phyloP scores from a whole-genome alignment of 2,113 vertebrate species.

The Raphicerus campestris region DNA sequence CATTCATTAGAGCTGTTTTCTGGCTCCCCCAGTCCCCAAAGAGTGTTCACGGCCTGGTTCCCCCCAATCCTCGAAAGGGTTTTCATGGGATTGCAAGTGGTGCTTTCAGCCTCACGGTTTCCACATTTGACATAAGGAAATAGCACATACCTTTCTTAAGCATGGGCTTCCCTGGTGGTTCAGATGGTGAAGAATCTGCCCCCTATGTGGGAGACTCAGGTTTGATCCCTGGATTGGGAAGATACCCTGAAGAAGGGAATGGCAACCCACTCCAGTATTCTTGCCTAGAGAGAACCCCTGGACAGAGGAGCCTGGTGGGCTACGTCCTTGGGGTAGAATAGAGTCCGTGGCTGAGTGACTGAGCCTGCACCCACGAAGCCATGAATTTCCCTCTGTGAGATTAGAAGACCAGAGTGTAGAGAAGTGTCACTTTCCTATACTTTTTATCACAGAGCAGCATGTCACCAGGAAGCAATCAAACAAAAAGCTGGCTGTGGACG shows the following conservation, averaged over 20 bases:
- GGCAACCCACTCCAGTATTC: neutral
- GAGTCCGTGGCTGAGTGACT: neutral
- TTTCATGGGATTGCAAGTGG: neutral
- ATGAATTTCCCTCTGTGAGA: neutral
- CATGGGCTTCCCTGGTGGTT: neutral
- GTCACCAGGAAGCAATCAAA: neutral
- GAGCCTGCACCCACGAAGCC: neutral
- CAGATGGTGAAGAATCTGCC: neutral
- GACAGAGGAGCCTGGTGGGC: neutral
- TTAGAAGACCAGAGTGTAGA: neutral
- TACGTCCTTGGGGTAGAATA: neutral
- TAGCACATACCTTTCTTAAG: neutral
- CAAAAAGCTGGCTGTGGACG: neutral
- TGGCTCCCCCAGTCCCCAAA: neutral
- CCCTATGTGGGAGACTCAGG: neutral
- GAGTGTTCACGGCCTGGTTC: neutral
- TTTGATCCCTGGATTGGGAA: neutral
- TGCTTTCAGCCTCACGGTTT: neutral
- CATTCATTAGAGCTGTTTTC: no score
- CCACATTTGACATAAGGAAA: neutral
- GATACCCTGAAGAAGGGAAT: neutral
- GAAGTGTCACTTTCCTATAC: accelerated
- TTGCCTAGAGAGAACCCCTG: neutral
- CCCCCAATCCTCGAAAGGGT: neutral
- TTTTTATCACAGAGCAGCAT: neutral